Evolutionary conservation across 37 sponge, comb jelly and placozoan genomes (phyloP).

Genomic region (Beroe forskalii): DNA sequence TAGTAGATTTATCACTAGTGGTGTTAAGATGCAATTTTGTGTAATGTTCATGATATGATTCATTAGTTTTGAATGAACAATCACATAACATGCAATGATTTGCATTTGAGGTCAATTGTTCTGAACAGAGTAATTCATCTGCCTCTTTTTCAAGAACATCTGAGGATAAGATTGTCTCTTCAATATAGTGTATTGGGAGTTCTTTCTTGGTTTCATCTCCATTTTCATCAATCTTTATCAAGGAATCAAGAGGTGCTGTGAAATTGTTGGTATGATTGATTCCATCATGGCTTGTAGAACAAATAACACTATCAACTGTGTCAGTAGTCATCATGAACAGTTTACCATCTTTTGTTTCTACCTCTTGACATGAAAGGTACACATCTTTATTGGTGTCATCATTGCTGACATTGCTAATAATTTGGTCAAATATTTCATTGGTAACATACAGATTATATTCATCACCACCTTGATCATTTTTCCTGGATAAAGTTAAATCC

Average conservation of each 20-base stretch:
- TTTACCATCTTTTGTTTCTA: slow-evolving; percentile 6
- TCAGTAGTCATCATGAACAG: background rate
- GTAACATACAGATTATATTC: background rate
- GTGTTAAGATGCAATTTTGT: background rate
- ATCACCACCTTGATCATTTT: background rate
- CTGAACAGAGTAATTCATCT: too few relatives aligned
- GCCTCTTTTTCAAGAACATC: background rate
- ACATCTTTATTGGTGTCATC: background rate
- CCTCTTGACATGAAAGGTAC: slow-evolving; percentile 1
- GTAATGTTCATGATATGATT: background rate
- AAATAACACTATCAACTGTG: background rate
- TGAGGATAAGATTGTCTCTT: background rate
- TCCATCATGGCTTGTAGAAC: background rate
- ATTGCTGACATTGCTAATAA: slow-evolving; percentile 11
- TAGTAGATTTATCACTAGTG: background rate
- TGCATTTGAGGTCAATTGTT: background rate
- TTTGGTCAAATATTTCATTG: slow-evolving; percentile 19
- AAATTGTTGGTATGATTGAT: background rate
- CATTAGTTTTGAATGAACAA: background rate
- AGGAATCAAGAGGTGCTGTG: background rate
- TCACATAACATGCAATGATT: background rate
- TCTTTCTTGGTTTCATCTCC: background rate
- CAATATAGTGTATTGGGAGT: background rate
- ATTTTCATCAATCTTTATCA: background rate
- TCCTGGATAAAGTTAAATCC: background rate